A percentile compares a stretch with the other conserved stretches of the same genome.
Conservation (phyloP, 2,113 vertebrate species). For the Haliaeetus leucogaster region DNA sequence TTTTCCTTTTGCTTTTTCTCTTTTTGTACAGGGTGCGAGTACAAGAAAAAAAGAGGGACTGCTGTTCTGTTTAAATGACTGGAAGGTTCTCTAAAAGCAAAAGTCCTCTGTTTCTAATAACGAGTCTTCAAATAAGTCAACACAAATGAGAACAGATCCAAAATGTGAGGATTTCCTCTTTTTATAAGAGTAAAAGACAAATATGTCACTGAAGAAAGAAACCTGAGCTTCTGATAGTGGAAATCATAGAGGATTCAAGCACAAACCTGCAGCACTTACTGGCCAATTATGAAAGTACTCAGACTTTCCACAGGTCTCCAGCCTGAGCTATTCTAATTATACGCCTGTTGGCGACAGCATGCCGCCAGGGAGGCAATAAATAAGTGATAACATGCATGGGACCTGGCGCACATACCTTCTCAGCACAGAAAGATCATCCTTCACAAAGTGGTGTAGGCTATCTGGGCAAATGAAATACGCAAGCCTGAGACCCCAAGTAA, state of each 20-base stretch:
- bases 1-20: neutral
- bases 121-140: conserved; percentile 4
- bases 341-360: neutral
- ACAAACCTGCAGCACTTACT: neutral
- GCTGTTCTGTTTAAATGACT: conserved; percentile 11
- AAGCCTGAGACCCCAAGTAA: neutral
- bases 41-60: neutral
- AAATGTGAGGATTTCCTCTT: neutral
- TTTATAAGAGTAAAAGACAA: neutral
- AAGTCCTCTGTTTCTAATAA: conserved; percentile 32
- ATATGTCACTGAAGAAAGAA: neutral
- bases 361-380: conserved; percentile 40
- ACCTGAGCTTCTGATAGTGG: neutral
- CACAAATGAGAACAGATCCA: neutral
- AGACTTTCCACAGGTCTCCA: conserved; percentile 9
- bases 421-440: neutral
- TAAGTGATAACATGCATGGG: conserved; percentile 11
- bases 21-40: neutral
- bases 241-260: neutral
- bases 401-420: conserved; percentile 6
- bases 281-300: neutral
- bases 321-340: conserved; percentile 29
- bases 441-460: neutral
- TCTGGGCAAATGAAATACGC: conserved; percentile 17
- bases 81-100: conserved; percentile 2